Conservation (phyloP, 1,140 invertebrate genomes). For the Limonius californicus region DNA sequence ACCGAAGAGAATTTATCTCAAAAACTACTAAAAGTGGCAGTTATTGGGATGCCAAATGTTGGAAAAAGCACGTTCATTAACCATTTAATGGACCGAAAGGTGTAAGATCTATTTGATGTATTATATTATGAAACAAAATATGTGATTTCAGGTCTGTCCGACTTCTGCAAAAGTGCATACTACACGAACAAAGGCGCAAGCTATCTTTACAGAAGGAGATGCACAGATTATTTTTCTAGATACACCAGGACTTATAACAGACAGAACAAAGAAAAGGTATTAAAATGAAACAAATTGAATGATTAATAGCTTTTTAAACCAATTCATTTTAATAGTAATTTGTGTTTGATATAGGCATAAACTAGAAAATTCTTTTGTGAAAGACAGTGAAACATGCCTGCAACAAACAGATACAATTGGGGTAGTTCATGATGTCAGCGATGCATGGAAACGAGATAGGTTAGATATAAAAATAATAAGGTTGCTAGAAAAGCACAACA, state of each 20-base stretch:
- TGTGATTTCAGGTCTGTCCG: constrained; percentile 68
- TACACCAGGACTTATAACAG: constrained; percentile 75
- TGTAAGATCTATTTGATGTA: constrained; percentile 45
- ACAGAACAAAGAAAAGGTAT: constrained; percentile 63
- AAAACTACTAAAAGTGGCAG: constrained; percentile 73
- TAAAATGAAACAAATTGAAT: neutral
- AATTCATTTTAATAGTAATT: neutral
- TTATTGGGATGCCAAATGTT: constrained; percentile 87
- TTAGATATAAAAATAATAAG: constrained; percentile 68
- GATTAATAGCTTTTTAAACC: constrained; percentile 19
- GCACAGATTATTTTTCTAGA: constrained; percentile 87
- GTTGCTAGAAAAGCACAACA: constrained; percentile 59
- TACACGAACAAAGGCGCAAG: constrained; percentile 68
- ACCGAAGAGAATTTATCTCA: neutral
- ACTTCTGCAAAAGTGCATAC: constrained; percentile 89
- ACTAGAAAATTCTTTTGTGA: constrained; percentile 61
- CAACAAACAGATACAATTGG: constrained; percentile 76
- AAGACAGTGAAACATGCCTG: constrained; percentile 62
- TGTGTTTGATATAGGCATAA: constrained; percentile 56
- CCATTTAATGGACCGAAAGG: constrained; percentile 72
- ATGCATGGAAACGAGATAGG: constrained; percentile 60
- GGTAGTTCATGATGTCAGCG: constrained; percentile 80
- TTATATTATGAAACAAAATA: no score
- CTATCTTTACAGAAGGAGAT: constrained; percentile 65
- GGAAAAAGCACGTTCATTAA: constrained; percentile 96